Base-by-base conservation (phyloP, 2,113 vertebrate species). In the Catagonus wagneri region DNA sequence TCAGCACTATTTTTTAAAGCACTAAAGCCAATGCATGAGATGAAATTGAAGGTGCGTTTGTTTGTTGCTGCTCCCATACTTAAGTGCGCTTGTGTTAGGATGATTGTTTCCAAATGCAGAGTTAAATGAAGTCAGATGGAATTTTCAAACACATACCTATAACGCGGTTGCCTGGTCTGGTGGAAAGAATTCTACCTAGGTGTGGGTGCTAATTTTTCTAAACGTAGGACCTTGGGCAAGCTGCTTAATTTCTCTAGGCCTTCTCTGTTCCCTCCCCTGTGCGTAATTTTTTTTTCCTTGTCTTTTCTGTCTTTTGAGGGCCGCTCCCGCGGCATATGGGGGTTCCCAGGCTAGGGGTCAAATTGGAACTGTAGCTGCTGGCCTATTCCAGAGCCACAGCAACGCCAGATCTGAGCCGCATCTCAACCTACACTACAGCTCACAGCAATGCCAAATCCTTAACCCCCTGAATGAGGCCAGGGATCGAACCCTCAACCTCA, bases 251-350 rank as follows among this genome's bases (percentile, higher is more conserved):
- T 85, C 52, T 58, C 50, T 19, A 1, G 56, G 20, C 16, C 32
- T 96, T 65, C 27, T 96, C 60, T 15, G 27, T 78, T 95, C 96
- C 25, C 50, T 80, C 36, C n/a, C 81, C 54, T 52, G n/a, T n/a
- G n/a, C n/a, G n/a, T n/a, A n/a, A n/a, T n/a, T n/a, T n/a, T n/a
- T n/a, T n/a, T n/a, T n/a, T n/a, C n/a, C n/a, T n/a, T n/a, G n/a
- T n/a, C n/a, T n/a, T n/a, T n/a, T n/a, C n/a, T n/a, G n/a, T n/a
- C n/a, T n/a, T n/a, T n/a, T n/a, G n/a, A n/a, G n/a, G n/a, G n/a
- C n/a, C n/a, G n/a, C n/a, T n/a, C n/a, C n/a, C n/a, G n/a, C n/a
- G n/a, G n/a, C n/a, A n/a, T n/a, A n/a, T n/a, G n/a, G n/a, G n/a
- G n/a, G n/a, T n/a, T n/a, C n/a, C n/a, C n/a, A n/a, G n/a, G n/a